These are phyloP conservation scores for Australoheros facetus DNA, from an alignment of 2,797 vertebrate genomes.

Conservation along the genomic window DNA sequence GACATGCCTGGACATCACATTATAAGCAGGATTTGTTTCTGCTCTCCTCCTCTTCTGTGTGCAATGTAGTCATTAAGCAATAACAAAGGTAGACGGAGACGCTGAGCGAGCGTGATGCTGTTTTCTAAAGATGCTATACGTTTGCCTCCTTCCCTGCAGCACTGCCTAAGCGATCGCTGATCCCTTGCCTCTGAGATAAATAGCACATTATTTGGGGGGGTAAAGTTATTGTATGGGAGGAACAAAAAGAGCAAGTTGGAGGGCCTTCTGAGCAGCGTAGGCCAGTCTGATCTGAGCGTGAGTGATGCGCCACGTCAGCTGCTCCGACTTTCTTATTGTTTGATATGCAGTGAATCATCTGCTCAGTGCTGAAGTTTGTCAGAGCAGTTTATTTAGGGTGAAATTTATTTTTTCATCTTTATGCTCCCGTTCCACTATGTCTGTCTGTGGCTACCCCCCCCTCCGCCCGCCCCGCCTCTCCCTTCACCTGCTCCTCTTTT, in stretches of 20 bases:
- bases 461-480: not conserved
- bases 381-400: slow-evolving; percentile 57
- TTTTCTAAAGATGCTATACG: not conserved
- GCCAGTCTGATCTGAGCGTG: slow-evolving; percentile 25
- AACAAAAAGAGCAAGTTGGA: slow-evolving; percentile 25
- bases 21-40: slow-evolving; percentile 71
- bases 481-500: slow-evolving; percentile 27
- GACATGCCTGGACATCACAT: slow-evolving; percentile 71
- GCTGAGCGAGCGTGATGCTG: not conserved
- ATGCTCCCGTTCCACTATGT: not conserved
- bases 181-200: slow-evolving; percentile 18
- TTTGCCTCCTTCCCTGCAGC: not conserved
- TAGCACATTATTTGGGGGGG: not conserved
- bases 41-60: slow-evolving; percentile 46
- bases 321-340: slow-evolving; percentile 33
- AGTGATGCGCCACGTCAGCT: slow-evolving; percentile 41
- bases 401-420: slow-evolving; percentile 26
- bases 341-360: slow-evolving; percentile 46
- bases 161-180: not conserved
- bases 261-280: slow-evolving; percentile 11
- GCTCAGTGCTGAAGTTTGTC: slow-evolving; percentile 52
- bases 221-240: not conserved
- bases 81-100: slow-evolving; percentile 50
- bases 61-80: slow-evolving; percentile 54
- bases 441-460: not conserved